These are phyloP conservation scores for Dipodomys spectabilis DNA, from an alignment of 2,113 vertebrate genomes.

Conservation along the genomic window DNA sequence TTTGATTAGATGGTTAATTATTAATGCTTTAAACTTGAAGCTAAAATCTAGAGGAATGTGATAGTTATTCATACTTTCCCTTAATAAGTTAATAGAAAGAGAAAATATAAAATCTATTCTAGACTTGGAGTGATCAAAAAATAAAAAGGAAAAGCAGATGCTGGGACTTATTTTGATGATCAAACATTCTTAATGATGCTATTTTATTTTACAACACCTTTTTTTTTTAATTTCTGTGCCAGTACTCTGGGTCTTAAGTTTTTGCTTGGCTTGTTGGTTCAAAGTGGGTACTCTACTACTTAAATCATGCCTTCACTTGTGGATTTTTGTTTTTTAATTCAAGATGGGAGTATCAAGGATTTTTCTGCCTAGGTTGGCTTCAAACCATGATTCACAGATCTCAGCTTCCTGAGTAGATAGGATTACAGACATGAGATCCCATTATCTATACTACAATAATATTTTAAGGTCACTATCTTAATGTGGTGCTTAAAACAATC, in stretches of 20 bases:
- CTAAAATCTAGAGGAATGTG: not conserved
- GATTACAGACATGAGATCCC: too few species aligned
- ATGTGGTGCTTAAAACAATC: not conserved
- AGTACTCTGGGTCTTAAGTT: too few species aligned
- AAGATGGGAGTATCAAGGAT: too few species aligned
- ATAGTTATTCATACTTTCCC: not conserved
- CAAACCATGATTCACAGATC: too few species aligned
- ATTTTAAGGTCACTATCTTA: not conserved
- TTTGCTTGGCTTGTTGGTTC: too few species aligned
- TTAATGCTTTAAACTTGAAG: slow-evolving; percentile 9
- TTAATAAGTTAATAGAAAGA: slow-evolving; percentile 24
- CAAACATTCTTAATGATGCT: not conserved
- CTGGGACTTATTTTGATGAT: not conserved
- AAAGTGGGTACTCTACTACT: too few species aligned
- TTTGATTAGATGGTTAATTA: not conserved
- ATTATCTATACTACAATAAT: not conserved
- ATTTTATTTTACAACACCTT: not conserved
- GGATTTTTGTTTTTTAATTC: too few species aligned
- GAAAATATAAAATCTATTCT: slow-evolving; percentile 18
- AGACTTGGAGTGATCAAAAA: not conserved
- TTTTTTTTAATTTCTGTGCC: too few species aligned
- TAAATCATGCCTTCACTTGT: too few species aligned
- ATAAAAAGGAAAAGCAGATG: slow-evolving; percentile 12
- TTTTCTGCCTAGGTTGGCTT: too few species aligned
- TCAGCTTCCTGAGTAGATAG: too few species aligned